Evolutionary conservation across 35 echinoderm and acorn worm species (phyloP).

Genomic region (Hemicentrotus pulcherrimus): DNA sequence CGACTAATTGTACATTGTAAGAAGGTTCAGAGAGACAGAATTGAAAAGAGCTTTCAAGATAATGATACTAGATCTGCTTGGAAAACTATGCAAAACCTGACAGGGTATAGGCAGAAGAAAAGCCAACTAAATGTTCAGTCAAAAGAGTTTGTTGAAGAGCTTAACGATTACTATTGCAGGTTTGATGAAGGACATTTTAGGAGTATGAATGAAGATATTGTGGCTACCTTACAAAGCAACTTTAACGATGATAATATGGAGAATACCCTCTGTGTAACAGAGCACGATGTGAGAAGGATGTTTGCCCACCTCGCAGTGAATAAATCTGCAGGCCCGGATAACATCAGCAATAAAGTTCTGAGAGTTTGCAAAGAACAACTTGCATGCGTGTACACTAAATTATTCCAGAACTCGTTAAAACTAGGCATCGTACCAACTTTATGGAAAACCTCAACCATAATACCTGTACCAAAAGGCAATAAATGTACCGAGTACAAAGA

Average conservation of each 20-base stretch:
- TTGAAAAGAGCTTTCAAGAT: slow-evolving; percentile 12
- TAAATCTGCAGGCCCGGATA: neutral
- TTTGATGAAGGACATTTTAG: neutral
- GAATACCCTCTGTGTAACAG: neutral
- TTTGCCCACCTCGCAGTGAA: neutral
- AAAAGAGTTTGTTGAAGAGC: too few species aligned
- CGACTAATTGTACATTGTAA: slow-evolving; percentile 9
- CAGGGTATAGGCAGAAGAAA: neutral
- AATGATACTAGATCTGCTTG: neutral
- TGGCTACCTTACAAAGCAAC: too few species aligned
- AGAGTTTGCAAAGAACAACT: too few species aligned
- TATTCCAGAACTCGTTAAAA: too few species aligned
- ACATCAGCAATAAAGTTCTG: neutral
- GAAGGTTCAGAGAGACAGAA: slow-evolving; percentile 40
- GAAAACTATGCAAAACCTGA: neutral
- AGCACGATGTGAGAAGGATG: neutral
- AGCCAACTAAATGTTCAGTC: neutral
- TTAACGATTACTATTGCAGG: too few species aligned
- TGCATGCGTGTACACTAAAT: too few species aligned
- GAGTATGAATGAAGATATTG: too few species aligned
- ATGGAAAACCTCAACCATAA: too few species aligned
- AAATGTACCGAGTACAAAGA: too few species aligned
- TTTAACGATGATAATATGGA: neutral
- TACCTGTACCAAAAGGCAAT: too few species aligned
- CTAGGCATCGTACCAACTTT: too few species aligned